These are phyloP conservation scores for Campoletis raptor DNA, from an alignment of 2,888 invertebrate species.

Conservation along the genomic window DNA sequence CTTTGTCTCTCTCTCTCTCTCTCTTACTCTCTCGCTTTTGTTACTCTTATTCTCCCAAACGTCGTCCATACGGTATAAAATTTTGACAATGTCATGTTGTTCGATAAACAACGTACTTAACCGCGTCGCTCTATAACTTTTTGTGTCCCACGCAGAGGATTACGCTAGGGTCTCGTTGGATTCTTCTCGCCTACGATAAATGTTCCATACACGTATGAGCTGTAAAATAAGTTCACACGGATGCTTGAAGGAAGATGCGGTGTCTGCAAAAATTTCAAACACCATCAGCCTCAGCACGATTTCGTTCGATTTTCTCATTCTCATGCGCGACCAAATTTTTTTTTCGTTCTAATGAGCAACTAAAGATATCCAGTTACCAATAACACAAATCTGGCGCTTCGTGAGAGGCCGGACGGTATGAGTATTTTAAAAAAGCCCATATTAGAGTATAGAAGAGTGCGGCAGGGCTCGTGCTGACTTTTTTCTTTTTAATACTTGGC, in stretches of 20 bases:
- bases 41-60: not conserved
- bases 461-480: no score
- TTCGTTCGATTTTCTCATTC: constrained; percentile 24
- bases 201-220: constrained; percentile 11
- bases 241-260: not conserved
- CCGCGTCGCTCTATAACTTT: constrained; percentile 46
- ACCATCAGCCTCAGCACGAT: constrained; percentile 3
- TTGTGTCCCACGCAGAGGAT: constrained; percentile 65
- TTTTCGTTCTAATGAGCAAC: no score
- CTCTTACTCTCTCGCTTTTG: no score
- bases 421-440: no score
- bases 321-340: constrained; percentile 4
- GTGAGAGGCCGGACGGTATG: no score
- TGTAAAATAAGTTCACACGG: not conserved
- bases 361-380: no score
- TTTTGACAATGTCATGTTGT: constrained; percentile 57
- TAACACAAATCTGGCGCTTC: no score
- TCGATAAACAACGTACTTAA: constrained; percentile 63
- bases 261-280: constrained; percentile 9
- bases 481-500: no score
- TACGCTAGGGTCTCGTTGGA: constrained; percentile 30
- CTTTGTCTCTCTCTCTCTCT: not conserved
- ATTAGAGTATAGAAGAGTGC: no score
- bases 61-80: constrained; percentile 8
- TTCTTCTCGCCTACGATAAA: constrained; percentile 40